Percentiles rank a stretch among this genome's conserved stretches.
phyloP scores from a whole-genome alignment of 2,797 vertebrate genomes.

The Chelonia mydas region DNA sequence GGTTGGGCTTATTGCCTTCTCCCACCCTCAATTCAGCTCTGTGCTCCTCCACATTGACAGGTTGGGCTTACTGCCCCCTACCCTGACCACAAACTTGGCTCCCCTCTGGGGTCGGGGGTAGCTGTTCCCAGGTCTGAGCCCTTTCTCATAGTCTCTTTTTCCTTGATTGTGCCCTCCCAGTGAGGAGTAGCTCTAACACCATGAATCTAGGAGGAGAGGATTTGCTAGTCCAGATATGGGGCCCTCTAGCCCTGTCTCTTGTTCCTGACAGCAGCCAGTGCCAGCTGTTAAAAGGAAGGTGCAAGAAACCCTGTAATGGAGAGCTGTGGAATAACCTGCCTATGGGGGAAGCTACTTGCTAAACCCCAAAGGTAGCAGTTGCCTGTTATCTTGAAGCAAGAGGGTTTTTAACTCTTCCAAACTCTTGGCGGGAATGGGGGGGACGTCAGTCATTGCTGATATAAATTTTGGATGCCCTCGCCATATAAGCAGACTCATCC shows the following conservation, averaged over 20 bases:
- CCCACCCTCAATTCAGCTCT: not conserved
- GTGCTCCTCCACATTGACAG: not conserved
- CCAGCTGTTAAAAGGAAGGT: not conserved
- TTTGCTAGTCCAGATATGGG: not conserved
- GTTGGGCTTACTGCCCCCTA: not conserved
- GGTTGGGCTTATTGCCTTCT: not conserved
- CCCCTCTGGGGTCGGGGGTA: not conserved
- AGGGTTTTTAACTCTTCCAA: no score
- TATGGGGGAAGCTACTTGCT: not conserved
- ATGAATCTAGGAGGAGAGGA: not conserved
- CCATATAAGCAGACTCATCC: not conserved
- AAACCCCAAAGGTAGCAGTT: no score
- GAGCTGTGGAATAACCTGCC: not conserved
- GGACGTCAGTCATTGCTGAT: not conserved
- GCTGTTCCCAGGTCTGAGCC: not conserved
- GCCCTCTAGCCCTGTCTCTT: not conserved
- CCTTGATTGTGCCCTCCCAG: not conserved
- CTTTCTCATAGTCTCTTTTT: not conserved
- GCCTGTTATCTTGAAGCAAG: no score
- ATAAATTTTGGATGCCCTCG: not conserved
- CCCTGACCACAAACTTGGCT: not conserved
- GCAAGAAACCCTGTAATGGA: not conserved
- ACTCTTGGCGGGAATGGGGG: no score
- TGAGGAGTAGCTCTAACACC: not conserved
- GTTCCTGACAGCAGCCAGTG: not conserved